Evolutionary conservation across 1,140 invertebrate species (phyloP), one percentile per base, ranked within the genome.

Genomic region (Andrena cerasifolii): DNA sequence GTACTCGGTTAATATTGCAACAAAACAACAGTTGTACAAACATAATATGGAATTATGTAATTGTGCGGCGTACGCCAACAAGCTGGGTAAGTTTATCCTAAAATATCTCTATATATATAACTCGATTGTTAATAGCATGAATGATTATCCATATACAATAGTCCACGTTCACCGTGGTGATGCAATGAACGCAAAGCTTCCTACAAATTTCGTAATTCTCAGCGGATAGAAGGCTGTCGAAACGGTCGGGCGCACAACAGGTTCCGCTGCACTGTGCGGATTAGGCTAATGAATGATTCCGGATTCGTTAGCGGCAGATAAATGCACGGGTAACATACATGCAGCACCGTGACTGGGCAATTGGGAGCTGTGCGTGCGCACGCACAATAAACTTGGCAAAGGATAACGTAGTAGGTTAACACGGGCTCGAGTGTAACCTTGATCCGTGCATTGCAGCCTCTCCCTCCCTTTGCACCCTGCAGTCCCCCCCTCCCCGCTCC

Each of bases 381-480:
- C 65, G 82, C 61, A 74, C 33, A 33, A 72, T 66, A 85, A 82
- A 83, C 80, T 78, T 78, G 49, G 59, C 71, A 61, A 54, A 83
- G 80, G 66, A 82, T 87, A 84, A 84, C 86, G 86, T 86, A 85
- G 86, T 86, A 84, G 78, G 56, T 75, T 49, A 78, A 73, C 65
- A 80, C 76, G 43, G 67, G 77, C 76, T 85, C 80, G 82, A 86
- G 87, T 85, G 89, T 90, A 89, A 90, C 89, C 89, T 90, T 90
- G 89, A 89, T 90, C 88, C 83, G 84, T 62, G 80, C 86, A 84
- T 86, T 83, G 86, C 87, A 83, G 78, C 61, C 68, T 83, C 84
- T 78, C 68, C 63, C 71, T 71, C 79, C 65, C 82, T 78, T 80
- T 40, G 36, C 65, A 54, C 78, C 71, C 78, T 84, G 67, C 80